Percentiles rank a stretch among this genome's conserved stretches.
Evolutionary conservation across 2,113 vertebrate genomes (phyloP).

Genomic region (Eleginops maclovinus): DNA sequence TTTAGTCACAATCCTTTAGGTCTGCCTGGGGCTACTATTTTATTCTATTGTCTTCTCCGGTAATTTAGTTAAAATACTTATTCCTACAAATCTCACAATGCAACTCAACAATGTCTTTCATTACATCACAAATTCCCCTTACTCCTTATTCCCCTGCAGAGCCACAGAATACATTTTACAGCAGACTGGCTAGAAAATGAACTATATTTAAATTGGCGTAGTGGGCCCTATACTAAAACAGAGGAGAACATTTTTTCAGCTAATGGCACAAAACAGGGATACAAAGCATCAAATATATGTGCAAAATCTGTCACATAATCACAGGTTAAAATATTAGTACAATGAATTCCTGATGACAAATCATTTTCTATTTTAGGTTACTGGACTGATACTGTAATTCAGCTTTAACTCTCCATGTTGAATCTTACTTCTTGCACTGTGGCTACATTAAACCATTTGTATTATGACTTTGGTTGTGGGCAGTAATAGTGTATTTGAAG

Average conservation of each 20-base stretch:
- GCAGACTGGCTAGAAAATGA: neutral
- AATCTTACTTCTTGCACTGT: slow-evolving; percentile 8
- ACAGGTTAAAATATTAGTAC: neutral
- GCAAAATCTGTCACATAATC: neutral
- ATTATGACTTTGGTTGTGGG: slow-evolving; percentile 22
- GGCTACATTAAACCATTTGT: neutral
- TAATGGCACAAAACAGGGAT: neutral
- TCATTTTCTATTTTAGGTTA: neutral
- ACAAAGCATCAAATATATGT: neutral
- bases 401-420: neutral
- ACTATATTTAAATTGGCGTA: neutral
- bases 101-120: neutral
- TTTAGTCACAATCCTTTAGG: neutral
- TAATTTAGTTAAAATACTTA: neutral
- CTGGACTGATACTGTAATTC: neutral
- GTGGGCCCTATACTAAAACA: neutral
- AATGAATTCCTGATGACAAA: neutral
- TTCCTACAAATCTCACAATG: neutral
- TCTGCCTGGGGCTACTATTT: neutral
- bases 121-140: neutral
- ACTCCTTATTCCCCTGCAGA: neutral
- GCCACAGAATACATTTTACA: neutral
- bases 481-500: slow-evolving; percentile 15
- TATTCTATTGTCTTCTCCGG: neutral
- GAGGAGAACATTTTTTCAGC: neutral